phyloP scores from a whole-genome alignment of 64 coral and sea anemone genomes.

The Montipora foliosa region DNA sequence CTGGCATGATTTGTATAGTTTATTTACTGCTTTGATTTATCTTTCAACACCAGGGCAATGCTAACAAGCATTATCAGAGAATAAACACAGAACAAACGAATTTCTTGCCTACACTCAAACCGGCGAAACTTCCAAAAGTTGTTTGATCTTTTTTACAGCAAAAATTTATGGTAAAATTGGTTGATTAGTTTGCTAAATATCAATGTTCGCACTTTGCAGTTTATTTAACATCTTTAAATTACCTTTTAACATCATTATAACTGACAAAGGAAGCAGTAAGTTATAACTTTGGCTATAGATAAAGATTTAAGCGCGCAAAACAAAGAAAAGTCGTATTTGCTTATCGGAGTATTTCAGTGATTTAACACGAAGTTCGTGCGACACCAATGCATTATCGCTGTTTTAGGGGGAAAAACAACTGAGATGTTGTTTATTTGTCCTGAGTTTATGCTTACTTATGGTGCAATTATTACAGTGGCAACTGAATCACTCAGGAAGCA shows the following conservation, averaged over 20 bases:
- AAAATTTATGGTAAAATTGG: background rate
- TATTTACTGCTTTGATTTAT: constrained; percentile 11
- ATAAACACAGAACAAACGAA: background rate
- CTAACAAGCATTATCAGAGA: background rate
- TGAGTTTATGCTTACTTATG: background rate
- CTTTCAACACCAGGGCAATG: background rate
- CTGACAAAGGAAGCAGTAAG: background rate
- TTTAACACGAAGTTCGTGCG: background rate
- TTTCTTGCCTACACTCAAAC: background rate
- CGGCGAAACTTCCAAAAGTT: background rate
- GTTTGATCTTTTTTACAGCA: background rate
- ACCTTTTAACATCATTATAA: constrained; percentile 3
- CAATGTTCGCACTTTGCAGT: background rate
- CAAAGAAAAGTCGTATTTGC: background rate
- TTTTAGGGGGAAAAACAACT: background rate
- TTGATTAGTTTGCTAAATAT: background rate
- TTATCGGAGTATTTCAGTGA: background rate
- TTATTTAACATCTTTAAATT: background rate
- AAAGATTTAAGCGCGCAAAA: background rate
- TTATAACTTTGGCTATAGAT: background rate
- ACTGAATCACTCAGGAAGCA: background rate
- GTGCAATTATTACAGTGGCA: background rate
- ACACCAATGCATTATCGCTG: background rate
- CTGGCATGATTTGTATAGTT: background rate
- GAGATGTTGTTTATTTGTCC: background rate